Evolutionary conservation across 1,140 invertebrate genomes (phyloP).

Genomic region (Ganaspis sp.): DNA sequence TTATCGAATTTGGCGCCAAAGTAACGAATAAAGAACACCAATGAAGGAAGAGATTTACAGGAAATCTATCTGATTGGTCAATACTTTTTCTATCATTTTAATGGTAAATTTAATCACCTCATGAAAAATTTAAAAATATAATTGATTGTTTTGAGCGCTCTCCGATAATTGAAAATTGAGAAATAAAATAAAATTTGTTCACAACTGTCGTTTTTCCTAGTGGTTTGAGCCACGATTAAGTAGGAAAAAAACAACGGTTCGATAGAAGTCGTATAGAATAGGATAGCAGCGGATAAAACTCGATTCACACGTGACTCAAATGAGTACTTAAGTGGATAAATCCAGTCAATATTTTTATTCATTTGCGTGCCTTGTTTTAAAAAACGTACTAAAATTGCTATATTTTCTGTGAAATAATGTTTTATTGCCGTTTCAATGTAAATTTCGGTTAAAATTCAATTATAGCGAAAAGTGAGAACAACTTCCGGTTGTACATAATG

Average conservation of each 20-base stretch:
- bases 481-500: background rate
- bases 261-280: background rate
- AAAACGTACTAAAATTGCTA: background rate
- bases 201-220: background rate
- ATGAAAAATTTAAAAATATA: background rate
- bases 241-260: background rate
- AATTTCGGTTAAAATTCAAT: background rate
- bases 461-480: background rate
- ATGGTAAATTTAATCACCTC: background rate
- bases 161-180: background rate
- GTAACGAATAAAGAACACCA: background rate
- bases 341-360: background rate
- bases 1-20: conserved; percentile 10
- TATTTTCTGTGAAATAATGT: background rate
- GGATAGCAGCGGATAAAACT: background rate
- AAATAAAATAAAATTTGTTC: background rate
- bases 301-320: background rate
- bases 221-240: background rate
- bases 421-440: background rate
- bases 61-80: background rate
- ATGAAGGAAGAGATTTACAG: background rate
- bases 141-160: background rate
- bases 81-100: background rate
- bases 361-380: background rate
- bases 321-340: background rate